Evolutionary conservation across 2,113 vertebrate genomes (phyloP).

Genomic region (Epinephelus fuscoguttatus): DNA sequence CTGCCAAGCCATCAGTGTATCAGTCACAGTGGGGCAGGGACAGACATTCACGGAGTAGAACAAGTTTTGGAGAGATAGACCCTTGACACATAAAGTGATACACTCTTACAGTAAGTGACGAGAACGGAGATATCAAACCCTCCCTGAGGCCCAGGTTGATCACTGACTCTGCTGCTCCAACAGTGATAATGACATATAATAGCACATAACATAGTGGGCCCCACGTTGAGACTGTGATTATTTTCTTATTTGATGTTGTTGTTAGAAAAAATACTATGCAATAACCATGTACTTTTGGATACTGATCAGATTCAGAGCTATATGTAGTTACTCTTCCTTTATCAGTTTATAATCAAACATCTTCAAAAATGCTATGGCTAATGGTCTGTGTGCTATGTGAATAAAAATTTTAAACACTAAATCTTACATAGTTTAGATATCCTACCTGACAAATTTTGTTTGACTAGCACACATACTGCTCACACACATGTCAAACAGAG

Average conservation of each 20-base stretch:
- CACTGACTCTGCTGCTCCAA: not conserved
- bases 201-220: too few species aligned
- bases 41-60: not conserved
- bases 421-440: not conserved
- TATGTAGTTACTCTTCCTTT: not conserved
- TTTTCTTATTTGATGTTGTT: not conserved
- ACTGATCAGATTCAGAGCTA: not conserved
- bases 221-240: too few species aligned
- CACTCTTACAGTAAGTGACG: not conserved
- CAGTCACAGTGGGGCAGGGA: slow-evolving; percentile 22
- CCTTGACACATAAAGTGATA: not conserved
- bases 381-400: not conserved
- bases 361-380: too few species aligned
- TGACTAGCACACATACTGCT: not conserved
- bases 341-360: too few species aligned
- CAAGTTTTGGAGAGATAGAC: not conserved
- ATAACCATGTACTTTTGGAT: not conserved
- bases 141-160: not conserved
- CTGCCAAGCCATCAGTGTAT: not conserved
- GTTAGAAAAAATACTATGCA: not conserved
- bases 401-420: not conserved
- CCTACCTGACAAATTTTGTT: not conserved
- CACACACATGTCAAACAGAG: slow-evolving; percentile 2
- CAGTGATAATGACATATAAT: not conserved
- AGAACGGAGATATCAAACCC: not conserved